phyloP scores from a whole-genome alignment of 2,888 invertebrate genomes.

The Leptopterna dolabrata region DNA sequence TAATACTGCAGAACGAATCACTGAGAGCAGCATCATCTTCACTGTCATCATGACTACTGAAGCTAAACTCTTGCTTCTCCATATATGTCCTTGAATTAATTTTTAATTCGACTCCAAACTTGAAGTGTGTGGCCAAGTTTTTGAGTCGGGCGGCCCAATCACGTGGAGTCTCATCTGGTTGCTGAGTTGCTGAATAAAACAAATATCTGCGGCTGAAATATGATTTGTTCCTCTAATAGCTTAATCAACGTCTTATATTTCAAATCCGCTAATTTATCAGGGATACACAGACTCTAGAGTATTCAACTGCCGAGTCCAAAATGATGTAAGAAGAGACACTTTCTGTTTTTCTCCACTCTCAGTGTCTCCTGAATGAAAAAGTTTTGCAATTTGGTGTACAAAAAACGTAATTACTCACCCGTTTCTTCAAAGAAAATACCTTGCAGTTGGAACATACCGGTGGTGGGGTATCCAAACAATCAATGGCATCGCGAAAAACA shows the following conservation, averaged over 20 bases:
- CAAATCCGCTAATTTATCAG: background rate
- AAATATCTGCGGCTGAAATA: background rate
- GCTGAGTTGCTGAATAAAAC: background rate
- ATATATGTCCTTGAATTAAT: background rate
- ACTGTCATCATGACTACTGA: background rate
- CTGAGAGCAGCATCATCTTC: background rate
- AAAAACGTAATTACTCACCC: background rate
- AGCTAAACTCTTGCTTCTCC: background rate
- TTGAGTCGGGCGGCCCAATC: background rate
- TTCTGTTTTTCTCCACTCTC: background rate
- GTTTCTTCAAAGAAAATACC: constrained; percentile 10
- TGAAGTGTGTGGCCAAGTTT: background rate
- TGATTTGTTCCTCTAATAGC: background rate
- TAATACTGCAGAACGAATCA: background rate
- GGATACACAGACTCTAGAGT: background rate
- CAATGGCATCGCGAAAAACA: background rate
- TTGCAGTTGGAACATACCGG: background rate
- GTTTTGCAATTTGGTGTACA: background rate
- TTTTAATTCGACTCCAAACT: background rate
- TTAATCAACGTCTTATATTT: background rate
- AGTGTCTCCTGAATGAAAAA: background rate
- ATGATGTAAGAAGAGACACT: background rate
- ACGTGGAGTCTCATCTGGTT: background rate
- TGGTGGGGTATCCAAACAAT: background rate
- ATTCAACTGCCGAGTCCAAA: background rate